phyloP scores from a whole-genome alignment of 2,113 vertebrate genomes.

The Aplodontia rufa region DNA sequence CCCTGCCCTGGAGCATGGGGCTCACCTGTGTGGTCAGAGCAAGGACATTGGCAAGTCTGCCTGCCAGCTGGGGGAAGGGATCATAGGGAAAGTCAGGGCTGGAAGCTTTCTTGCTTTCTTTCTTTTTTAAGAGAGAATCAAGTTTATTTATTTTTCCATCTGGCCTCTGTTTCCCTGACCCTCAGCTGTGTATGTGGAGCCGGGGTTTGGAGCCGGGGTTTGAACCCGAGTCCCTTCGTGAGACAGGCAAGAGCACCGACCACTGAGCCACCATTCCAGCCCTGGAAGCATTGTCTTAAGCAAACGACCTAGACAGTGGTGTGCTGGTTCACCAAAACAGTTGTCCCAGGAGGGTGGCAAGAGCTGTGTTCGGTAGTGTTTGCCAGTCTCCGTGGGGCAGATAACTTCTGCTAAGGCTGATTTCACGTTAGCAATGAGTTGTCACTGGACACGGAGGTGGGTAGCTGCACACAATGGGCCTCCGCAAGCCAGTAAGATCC shows the following conservation, averaged over 20 bases:
- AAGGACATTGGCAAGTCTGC: neutral
- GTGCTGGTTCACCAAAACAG: neutral
- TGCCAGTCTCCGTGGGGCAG: neutral
- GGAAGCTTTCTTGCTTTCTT: neutral
- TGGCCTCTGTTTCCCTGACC: no score
- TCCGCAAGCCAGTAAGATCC: neutral
- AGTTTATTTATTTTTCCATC: no score
- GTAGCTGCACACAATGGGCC: neutral
- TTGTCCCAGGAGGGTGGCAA: neutral
- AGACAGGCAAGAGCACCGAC: no score
- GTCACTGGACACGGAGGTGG: neutral
- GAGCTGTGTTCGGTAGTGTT: neutral
- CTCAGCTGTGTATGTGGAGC: no score
- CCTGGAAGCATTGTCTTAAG: neutral
- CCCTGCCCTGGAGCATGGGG: neutral
- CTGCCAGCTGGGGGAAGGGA: neutral
- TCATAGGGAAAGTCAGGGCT: neutral
- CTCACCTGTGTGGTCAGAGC: neutral
- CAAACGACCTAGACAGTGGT: neutral
- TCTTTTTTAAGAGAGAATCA: no score
- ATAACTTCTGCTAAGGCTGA: neutral
- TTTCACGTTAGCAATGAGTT: neutral
- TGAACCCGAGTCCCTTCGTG: no score
- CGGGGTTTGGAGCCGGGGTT: no score
- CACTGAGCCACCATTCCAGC: no score